These are phyloP conservation scores for Pterostichus madidus DNA, from an alignment of 2,888 invertebrate genomes.

Conservation along the genomic window DNA sequence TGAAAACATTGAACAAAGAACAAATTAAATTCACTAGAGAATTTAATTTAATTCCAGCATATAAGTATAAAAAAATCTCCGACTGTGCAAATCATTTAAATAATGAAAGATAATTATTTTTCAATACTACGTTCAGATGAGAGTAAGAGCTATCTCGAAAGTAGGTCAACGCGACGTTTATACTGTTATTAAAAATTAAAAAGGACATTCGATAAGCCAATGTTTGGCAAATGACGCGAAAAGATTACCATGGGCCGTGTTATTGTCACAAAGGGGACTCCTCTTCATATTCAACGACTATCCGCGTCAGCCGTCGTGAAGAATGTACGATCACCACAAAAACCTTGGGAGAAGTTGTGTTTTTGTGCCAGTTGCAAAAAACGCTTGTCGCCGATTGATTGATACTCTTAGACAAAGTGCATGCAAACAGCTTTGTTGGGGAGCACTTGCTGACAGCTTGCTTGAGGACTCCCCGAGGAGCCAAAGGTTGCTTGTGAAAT, in stretches of 20 bases:
- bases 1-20: background rate
- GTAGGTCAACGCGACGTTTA: conserved; percentile 6
- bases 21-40: conserved; percentile 7
- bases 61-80: conserved; percentile 2
- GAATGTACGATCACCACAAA: conserved; percentile 49
- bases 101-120: conserved; percentile 36
- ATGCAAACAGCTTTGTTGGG: conserved; percentile 62
- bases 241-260: conserved; percentile 55
- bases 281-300: conserved; percentile 60
- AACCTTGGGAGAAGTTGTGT: conserved; percentile 24
- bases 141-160: background rate
- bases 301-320: conserved; percentile 48
- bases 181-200: conserved; percentile 63
- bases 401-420: conserved; percentile 64
- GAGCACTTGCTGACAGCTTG: conserved; percentile 46
- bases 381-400: conserved; percentile 59
- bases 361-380: conserved; percentile 43
- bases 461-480: conserved; percentile 14
- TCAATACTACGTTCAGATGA: background rate
- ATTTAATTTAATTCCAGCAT: conserved; percentile 4
- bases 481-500: conserved; percentile 37
- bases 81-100: background rate
- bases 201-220: conserved; percentile 29
- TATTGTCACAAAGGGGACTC: conserved; percentile 43
- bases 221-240: conserved; percentile 61